Percentiles rank a stretch among this genome's conserved stretches.
These are phyloP conservation scores for Psittacara wagleri DNA, from an alignment of 2,113 vertebrate species.

Conservation along the genomic window DNA sequence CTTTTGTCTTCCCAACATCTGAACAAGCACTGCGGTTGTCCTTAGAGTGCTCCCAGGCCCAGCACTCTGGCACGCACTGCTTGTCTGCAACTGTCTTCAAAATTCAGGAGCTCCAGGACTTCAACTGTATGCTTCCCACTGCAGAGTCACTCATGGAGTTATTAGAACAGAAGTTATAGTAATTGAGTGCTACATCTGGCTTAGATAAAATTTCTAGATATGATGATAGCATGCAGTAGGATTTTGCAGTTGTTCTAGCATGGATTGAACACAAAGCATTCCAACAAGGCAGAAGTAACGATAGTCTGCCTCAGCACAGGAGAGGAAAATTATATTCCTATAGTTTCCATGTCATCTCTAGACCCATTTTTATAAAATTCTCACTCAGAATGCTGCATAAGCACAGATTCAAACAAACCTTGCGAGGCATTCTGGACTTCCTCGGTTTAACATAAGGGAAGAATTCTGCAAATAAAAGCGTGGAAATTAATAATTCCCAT, in stretches of 20 bases:
- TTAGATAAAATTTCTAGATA: not conserved
- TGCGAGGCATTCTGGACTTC: not conserved
- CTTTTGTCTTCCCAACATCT: not conserved
- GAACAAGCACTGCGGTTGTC: not conserved
- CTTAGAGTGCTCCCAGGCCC: not conserved
- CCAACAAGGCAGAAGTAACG: not conserved
- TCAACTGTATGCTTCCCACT: not conserved
- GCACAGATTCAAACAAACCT: not conserved
- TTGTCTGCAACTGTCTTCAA: constrained; percentile 10
- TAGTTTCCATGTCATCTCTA: not conserved
- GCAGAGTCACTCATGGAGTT: not conserved
- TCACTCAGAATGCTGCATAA: not conserved
- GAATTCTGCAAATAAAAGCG: not conserved
- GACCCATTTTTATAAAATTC: not conserved
- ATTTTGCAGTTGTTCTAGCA: not conserved
- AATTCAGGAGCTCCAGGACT: not conserved
- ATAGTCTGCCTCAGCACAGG: not conserved
- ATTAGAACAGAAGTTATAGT: not conserved
- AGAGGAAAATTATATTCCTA: not conserved
- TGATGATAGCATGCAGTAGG: not conserved
- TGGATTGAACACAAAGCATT: not conserved
- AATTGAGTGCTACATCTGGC: not conserved
- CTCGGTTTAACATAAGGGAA: not conserved
- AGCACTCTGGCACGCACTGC: not conserved
- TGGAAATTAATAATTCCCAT: not conserved